These are phyloP conservation scores for Leucophenga montana DNA, from an alignment of 2,888 invertebrate species.

Conservation along the genomic window DNA sequence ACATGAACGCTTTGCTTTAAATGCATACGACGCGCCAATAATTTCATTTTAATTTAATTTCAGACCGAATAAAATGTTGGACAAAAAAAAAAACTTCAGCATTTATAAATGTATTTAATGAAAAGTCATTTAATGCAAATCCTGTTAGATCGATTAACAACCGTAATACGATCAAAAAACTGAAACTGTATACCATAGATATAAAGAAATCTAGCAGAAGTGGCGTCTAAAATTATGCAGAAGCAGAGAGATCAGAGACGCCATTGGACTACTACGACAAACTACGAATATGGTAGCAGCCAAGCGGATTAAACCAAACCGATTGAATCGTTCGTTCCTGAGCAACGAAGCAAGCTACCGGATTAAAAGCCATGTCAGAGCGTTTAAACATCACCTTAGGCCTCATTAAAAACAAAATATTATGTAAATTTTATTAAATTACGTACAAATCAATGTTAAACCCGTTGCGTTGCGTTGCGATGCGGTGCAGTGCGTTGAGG, in stretches of 20 bases:
- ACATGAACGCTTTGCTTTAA: conserved; percentile 19
- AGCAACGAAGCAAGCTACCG: conserved; percentile 5
- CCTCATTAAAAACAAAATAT: conserved; percentile 69
- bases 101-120: conserved; percentile 2
- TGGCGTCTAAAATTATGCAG: conserved; percentile 12
- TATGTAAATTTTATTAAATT: conserved; percentile 69
- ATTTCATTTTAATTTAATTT: conserved; percentile 14
- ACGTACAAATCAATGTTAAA: conserved; percentile 63
- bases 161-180: background rate
- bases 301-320: conserved; percentile 7
- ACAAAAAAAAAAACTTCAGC: background rate
- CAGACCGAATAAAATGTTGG: background rate
- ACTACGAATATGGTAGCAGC: too few species aligned
- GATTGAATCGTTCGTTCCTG: background rate
- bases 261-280: too few species aligned
- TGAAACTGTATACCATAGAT: background rate
- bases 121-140: conserved; percentile 22
- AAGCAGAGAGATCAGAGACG: background rate
- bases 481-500: background rate
- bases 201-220: conserved; percentile 1
- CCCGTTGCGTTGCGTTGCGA: background rate
- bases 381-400: conserved; percentile 68
- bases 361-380: conserved; percentile 57
- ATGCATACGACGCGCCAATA: too few species aligned
- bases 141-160: conserved; percentile 25